phyloP scores from a whole-genome alignment of 2,888 invertebrate species.

The Brachylomia viminalis region DNA sequence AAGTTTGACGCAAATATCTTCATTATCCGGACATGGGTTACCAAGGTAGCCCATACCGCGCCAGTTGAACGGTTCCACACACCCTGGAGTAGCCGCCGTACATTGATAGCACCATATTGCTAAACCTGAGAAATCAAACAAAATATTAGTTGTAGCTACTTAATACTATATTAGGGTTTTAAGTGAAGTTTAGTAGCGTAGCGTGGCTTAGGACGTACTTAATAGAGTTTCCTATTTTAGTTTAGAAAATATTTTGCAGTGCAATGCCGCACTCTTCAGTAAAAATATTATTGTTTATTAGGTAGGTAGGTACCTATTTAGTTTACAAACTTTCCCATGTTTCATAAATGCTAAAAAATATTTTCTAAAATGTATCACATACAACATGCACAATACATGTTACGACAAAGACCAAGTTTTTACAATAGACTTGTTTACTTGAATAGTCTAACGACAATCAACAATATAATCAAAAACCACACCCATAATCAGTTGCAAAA shows the following conservation, averaged over 20 bases:
- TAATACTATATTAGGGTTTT: not conserved
- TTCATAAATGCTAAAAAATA: constrained; percentile 6
- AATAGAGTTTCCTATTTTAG: not conserved
- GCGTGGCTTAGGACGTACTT: not conserved
- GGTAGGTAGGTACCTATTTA: too few relatives aligned
- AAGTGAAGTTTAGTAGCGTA: not conserved
- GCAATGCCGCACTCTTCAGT: not conserved
- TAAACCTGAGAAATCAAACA: constrained; percentile 81
- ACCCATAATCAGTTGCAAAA: constrained; percentile 62
- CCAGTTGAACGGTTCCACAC: constrained; percentile 96
- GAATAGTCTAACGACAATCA: constrained; percentile 41
- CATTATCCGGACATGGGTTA: constrained; percentile 94
- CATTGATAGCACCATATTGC: constrained; percentile 97
- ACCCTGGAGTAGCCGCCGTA: constrained; percentile 97
- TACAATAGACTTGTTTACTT: constrained; percentile 47
- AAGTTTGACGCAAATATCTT: constrained; percentile 97
- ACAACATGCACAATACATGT: constrained; percentile 33
- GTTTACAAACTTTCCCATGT: not conserved
- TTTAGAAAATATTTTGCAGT: not conserved
- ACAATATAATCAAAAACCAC: constrained; percentile 68
- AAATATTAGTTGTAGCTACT: not conserved
- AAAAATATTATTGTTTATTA: not conserved
- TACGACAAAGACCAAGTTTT: constrained; percentile 24
- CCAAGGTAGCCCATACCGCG: constrained; percentile 93
- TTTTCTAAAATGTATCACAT: constrained; percentile 9